Evolutionary conservation across 2,888 invertebrate genomes (phyloP).

Genomic region (Drosophila incognita): DNA sequence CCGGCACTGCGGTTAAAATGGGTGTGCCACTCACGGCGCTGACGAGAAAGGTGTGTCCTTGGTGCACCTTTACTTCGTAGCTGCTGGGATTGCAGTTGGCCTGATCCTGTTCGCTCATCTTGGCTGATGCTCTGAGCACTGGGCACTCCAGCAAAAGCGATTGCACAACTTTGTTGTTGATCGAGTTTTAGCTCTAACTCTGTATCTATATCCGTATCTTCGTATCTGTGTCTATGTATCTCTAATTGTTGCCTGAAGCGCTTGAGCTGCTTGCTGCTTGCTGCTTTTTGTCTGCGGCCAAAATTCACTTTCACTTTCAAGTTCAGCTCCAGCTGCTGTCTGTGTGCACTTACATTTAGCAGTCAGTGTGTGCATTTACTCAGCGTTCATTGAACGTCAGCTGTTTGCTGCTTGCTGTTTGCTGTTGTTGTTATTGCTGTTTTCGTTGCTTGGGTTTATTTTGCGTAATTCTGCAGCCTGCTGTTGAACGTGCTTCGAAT

Average conservation of each 20-base stretch:
- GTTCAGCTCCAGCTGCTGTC: slow-evolving; percentile 66
- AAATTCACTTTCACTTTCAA: slow-evolving; percentile 80
- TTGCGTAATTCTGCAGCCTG: slow-evolving; percentile 72
- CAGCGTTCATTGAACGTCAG: slow-evolving; percentile 78
- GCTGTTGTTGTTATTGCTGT: slow-evolving; percentile 29
- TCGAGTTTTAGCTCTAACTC: background rate
- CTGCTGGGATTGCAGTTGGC: slow-evolving; percentile 2
- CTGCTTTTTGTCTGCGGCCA: slow-evolving; percentile 18
- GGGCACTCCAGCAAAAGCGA: slow-evolving; percentile 70
- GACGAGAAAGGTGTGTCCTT: slow-evolving; percentile 79
- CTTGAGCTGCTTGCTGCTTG: slow-evolving; percentile 12
- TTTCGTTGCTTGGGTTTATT: slow-evolving; percentile 35
- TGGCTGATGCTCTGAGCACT: slow-evolving; percentile 69
- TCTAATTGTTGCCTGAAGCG: slow-evolving; percentile 5
- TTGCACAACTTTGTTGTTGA: slow-evolving; percentile 1
- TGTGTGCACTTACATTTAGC: slow-evolving; percentile 66
- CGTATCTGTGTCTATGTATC: slow-evolving; percentile 10
- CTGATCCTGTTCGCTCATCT: slow-evolving; percentile 41
- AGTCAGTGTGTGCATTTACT: slow-evolving; percentile 61
- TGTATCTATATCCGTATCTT: background rate
- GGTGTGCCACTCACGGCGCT: slow-evolving; percentile 63
- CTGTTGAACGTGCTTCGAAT: slow-evolving; percentile 55
- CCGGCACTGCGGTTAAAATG: slow-evolving; percentile 72
- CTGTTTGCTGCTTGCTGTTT: slow-evolving; percentile 43
- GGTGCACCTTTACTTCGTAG: slow-evolving; percentile 67